Conservation (phyloP, 2,888 invertebrate species). For the Ochropacha duplaris region DNA sequence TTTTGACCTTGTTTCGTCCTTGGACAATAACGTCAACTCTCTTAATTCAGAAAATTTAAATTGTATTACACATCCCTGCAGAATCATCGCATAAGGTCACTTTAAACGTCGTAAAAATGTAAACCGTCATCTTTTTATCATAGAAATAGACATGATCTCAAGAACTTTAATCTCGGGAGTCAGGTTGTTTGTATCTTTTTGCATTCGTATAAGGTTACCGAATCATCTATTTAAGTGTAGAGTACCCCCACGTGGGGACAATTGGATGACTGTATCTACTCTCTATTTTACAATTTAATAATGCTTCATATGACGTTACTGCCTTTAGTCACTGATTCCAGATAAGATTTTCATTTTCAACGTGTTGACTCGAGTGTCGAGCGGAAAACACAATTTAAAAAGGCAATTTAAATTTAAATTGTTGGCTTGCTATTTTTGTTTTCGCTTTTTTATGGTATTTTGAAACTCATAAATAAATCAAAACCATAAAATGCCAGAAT, state of each 20-base stretch:
- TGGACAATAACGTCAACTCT: constrained; percentile 9
- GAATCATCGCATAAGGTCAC: constrained; percentile 19
- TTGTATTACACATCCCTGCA: constrained; percentile 24
- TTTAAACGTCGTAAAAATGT: constrained; percentile 40
- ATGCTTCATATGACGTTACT: not conserved
- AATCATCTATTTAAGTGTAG: constrained; percentile 13
- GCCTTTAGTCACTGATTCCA: too few species aligned
- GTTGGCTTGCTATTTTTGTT: too few species aligned
- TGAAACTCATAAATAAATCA: too few species aligned
- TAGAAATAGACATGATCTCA: constrained; percentile 35
- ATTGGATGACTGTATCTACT: not conserved
- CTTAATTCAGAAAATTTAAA: constrained; percentile 31
- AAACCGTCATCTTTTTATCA: constrained; percentile 25
- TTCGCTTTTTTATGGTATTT: too few species aligned
- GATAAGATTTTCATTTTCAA: too few species aligned
- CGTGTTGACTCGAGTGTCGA: too few species aligned
- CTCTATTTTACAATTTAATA: not conserved
- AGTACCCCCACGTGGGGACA: not conserved
- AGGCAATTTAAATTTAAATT: too few species aligned
- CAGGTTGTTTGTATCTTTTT: constrained; percentile 29
- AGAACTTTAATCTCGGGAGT: constrained; percentile 18
- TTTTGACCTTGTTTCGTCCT: constrained; percentile 48
- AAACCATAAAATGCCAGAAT: too few species aligned
- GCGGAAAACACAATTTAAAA: too few species aligned
- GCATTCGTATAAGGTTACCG: constrained; percentile 33